Percentiles rank a stretch among this genome's conserved stretches.
Evolutionary conservation across 2,113 vertebrate genomes (phyloP).

Genomic region (Alexandromys fortis): DNA sequence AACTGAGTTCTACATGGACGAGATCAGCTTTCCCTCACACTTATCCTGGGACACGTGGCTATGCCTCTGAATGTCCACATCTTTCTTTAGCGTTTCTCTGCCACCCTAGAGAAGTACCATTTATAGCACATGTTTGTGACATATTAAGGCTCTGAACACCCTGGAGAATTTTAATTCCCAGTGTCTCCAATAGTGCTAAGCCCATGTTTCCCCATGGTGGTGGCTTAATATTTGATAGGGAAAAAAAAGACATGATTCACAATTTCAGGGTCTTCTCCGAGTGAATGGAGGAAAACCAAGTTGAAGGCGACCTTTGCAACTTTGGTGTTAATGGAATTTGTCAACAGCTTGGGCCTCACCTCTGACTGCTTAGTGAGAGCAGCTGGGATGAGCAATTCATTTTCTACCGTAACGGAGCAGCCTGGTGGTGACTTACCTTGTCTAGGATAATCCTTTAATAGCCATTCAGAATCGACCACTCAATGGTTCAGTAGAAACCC

Average conservation of each 20-base stretch:
- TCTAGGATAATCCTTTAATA: not conserved
- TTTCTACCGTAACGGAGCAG: fast-evolving
- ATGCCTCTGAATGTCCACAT: fast-evolving
- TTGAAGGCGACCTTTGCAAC: not conserved
- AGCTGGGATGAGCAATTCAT: not conserved
- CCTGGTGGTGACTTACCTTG: not conserved
- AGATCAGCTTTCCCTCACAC: not conserved
- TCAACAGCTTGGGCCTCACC: not conserved
- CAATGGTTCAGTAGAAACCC: not conserved
- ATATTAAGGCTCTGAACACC: fast-evolving
- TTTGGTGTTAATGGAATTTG: not conserved
- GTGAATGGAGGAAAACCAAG: not conserved
- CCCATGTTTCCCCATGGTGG: not conserved
- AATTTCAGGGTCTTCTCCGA: not conserved
- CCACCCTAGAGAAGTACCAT: fast-evolving
- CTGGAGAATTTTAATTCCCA: not conserved
- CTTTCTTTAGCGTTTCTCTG: fast-evolving
- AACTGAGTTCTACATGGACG: fast-evolving
- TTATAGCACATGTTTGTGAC: fast-evolving
- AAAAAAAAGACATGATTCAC: not conserved
- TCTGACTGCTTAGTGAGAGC: not conserved
- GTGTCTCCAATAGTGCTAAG: not conserved
- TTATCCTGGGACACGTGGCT: fast-evolving
- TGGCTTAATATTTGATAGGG: not conserved
- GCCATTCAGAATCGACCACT: not conserved